phyloP scores from a whole-genome alignment of 1,140 invertebrate genomes.

The Brachionus asplanchnoidis region DNA sequence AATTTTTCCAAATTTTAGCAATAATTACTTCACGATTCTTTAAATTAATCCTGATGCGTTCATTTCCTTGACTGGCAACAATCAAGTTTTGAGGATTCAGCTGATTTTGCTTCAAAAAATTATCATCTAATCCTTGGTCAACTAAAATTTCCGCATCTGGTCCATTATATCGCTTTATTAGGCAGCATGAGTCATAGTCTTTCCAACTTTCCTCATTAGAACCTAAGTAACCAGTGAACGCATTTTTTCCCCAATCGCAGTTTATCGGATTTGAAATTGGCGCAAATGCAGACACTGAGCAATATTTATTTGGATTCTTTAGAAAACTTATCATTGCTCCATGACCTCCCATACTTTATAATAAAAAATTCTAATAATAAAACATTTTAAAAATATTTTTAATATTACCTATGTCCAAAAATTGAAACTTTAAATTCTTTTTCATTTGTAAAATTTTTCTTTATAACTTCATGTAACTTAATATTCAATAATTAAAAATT shows the following conservation, averaged over 20 bases:
- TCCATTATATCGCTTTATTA: constrained; percentile 74
- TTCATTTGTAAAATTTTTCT: constrained; percentile 65
- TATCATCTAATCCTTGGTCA: constrained; percentile 72
- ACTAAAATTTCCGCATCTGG: constrained; percentile 55
- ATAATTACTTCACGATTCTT: constrained; percentile 66
- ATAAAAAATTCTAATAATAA: constrained; percentile 41
- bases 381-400: neutral
- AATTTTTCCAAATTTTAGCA: neutral
- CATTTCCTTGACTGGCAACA: constrained; percentile 65
- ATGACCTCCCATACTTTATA: constrained; percentile 87
- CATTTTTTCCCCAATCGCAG: constrained; percentile 72
- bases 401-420: constrained; percentile 67
- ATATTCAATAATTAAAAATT: constrained; percentile 45
- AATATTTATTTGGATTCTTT: constrained; percentile 83
- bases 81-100: constrained; percentile 80
- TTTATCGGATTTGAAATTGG: constrained; percentile 83
- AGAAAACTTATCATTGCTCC: constrained; percentile 85
- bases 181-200: constrained; percentile 74
- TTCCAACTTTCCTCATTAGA: constrained; percentile 42
- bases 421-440: constrained; percentile 63
- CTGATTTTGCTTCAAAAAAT: constrained; percentile 72
- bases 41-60: constrained; percentile 65
- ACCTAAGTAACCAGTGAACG: constrained; percentile 81
- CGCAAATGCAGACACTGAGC: constrained; percentile 88
- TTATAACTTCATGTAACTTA: constrained; percentile 70